Conservation (phyloP, 2,888 invertebrate species). For the Nymphalis polychloros region DNA sequence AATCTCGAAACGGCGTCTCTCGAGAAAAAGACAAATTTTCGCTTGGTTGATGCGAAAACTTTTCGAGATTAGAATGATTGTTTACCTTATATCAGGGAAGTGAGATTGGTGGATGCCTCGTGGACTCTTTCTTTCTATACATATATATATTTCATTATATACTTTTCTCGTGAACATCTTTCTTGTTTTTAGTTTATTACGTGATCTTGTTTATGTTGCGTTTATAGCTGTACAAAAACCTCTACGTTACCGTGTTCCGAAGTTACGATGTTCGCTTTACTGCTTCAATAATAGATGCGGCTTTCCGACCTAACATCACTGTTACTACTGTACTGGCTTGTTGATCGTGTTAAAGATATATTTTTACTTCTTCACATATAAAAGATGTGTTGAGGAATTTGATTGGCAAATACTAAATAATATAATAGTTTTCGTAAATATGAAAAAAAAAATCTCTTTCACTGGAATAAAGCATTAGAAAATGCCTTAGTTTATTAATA, state of each 20-base stretch:
- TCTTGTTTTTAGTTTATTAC: conserved; percentile 38
- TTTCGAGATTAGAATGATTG: conserved; percentile 37
- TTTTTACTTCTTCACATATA: too few relatives aligned
- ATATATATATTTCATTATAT: neutral
- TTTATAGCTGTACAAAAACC: conserved; percentile 32
- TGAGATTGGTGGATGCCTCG: neutral
- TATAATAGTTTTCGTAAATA: too few relatives aligned
- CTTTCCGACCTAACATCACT: neutral
- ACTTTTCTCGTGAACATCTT: conserved; percentile 25
- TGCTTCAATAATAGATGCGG: conserved; percentile 15
- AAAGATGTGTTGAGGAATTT: too few relatives aligned
- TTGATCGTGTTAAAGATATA: neutral
- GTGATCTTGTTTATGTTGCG: conserved; percentile 37
- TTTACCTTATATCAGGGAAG: conserved; percentile 13
- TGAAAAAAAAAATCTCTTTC: too few relatives aligned
- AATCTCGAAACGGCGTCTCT: conserved; percentile 29
- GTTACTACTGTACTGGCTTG: neutral
- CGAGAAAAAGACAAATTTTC: conserved; percentile 34
- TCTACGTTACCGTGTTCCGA: conserved; percentile 26
- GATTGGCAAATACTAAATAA: too few relatives aligned
- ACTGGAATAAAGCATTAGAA: too few relatives aligned
- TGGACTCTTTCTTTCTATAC: neutral
- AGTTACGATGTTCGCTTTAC: conserved; percentile 23
- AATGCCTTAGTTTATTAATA: too few relatives aligned
- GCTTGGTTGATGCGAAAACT: conserved; percentile 39